Base-by-base conservation (phyloP, 2,888 invertebrate genomes). In the Tenodera sinensis region DNA sequence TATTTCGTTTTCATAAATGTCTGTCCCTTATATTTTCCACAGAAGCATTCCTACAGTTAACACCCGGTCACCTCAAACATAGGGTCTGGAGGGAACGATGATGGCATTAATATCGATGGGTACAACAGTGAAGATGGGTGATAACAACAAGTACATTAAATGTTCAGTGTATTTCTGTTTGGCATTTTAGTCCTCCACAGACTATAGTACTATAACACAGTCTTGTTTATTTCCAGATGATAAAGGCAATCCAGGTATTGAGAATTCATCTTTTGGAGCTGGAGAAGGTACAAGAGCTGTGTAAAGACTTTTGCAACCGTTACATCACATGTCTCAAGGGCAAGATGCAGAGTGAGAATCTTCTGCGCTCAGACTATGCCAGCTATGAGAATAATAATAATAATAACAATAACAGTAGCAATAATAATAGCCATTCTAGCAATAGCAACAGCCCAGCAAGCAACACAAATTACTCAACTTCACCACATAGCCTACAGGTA, bases 241-340 rank as follows among this genome's bases (percentile, higher is more conserved):
- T 97, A 91, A 97, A 97, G 94, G 96, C 97, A 88, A 96, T 98
- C 92, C 97, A 98, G 95, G 98, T 98, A 90, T 94, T 98, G 91
- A 95, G 98, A 92, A 98, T 98, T 93, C 98, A 98, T 93, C 95
- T 98, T 87, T 93, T 98, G 91, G 98, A 98, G 93, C 94, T 98
- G 93, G 98, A 98, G 93, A 98, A 98, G 93, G 98, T 98, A 27
- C 98, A 98, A 93, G 98, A 98, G 93, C 93, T 98, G 92, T 98
- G 98, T 94, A 97, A 98, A 92, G 98, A 98, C 94, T 98, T 98
- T 94, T 98, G 98, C 94, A 97, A 97, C 91, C 95, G 98, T 88
- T 98, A 98, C 94, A 98, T 97, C 91, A 97, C 97, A 85, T 98
- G 98, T 92, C 94, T 98, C 91, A 98, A 98, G 93, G 97, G 97